A percentile compares a stretch with the other conserved stretches of the same genome.
These are phyloP conservation scores for Acanthosepion lycidas DNA, from an alignment of 2,888 invertebrate species.

Conservation along the genomic window DNA sequence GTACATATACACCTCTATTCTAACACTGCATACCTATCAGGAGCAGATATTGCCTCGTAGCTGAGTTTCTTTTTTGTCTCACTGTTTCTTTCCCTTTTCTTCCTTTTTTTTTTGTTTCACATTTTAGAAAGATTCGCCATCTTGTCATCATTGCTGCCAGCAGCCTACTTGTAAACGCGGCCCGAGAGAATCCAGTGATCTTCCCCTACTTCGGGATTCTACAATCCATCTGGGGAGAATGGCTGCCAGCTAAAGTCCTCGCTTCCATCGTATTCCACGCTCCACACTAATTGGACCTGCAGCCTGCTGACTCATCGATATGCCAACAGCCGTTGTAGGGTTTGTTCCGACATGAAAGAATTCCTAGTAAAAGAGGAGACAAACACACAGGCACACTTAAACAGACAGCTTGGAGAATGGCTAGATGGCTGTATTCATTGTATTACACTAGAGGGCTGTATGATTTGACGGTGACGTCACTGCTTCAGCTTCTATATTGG, in stretches of 20 bases:
- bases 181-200: slow-evolving; percentile 47
- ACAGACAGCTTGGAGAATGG: slow-evolving; percentile 39
- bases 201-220: slow-evolving; percentile 38
- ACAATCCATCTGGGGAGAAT: slow-evolving; percentile 42
- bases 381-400: slow-evolving; percentile 46
- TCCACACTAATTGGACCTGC: slow-evolving; percentile 43
- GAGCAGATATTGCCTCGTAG: slow-evolving; percentile 44
- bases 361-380: slow-evolving; percentile 36
- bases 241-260: slow-evolving; percentile 42
- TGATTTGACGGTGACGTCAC: slow-evolving; percentile 45
- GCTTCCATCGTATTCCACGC: slow-evolving; percentile 39
- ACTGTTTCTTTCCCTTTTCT: not conserved
- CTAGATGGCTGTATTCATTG: slow-evolving; percentile 40
- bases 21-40: slow-evolving; percentile 38
- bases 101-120: slow-evolving; percentile 16
- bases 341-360: slow-evolving; percentile 46
- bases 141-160: slow-evolving; percentile 40
- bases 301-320: slow-evolving; percentile 46
- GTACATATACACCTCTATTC: slow-evolving; percentile 33
- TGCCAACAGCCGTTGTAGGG: slow-evolving; percentile 40
- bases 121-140: slow-evolving; percentile 42
- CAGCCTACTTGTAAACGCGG: slow-evolving; percentile 41
- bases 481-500: slow-evolving; percentile 33
- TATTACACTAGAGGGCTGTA: slow-evolving; percentile 46
- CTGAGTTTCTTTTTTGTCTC: slow-evolving; percentile 45